phyloP scores from a whole-genome alignment of 1,140 invertebrate species.

The Eriosoma lanigerum region DNA sequence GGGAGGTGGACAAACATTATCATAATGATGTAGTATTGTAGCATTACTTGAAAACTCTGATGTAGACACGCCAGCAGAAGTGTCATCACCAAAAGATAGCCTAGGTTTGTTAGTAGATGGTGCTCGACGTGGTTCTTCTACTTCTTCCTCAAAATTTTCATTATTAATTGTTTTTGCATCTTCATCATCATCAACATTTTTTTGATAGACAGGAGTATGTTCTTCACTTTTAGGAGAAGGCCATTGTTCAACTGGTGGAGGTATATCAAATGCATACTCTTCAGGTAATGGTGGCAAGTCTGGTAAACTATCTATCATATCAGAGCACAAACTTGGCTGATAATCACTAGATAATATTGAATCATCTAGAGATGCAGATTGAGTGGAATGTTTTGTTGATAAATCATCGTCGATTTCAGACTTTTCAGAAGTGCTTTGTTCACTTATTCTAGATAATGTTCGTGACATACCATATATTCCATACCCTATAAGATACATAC shows the following conservation, averaged over 20 bases:
- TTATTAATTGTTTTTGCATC: conserved; percentile 61
- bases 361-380: conserved; percentile 79
- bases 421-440: conserved; percentile 77
- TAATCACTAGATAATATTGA: conserved; percentile 79
- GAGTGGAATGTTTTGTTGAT: conserved; percentile 76
- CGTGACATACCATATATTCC: conserved; percentile 70
- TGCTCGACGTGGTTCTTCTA: conserved; percentile 52
- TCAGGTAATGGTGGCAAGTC: conserved; percentile 54
- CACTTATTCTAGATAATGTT: conserved; percentile 81
- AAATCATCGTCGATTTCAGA: conserved; percentile 75
- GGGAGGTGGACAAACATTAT: conserved; percentile 29
- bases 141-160: conserved; percentile 64
- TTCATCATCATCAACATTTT: conserved; percentile 50
- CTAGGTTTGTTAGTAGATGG: conserved; percentile 61
- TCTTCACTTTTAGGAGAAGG: conserved; percentile 67
- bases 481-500: conserved; percentile 54
- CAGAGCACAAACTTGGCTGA: conserved; percentile 80
- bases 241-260: conserved; percentile 64
- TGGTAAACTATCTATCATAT: conserved; percentile 59
- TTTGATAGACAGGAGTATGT: neutral
- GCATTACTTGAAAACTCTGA: conserved; percentile 76
- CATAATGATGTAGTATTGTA: conserved; percentile 49
- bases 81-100: conserved; percentile 80
- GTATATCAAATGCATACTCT: conserved; percentile 55
- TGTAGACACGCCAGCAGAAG: conserved; percentile 77